These are phyloP conservation scores for Tenebrosternarchus preto DNA, from an alignment of 2,113 vertebrate species.

Conservation along the genomic window DNA sequence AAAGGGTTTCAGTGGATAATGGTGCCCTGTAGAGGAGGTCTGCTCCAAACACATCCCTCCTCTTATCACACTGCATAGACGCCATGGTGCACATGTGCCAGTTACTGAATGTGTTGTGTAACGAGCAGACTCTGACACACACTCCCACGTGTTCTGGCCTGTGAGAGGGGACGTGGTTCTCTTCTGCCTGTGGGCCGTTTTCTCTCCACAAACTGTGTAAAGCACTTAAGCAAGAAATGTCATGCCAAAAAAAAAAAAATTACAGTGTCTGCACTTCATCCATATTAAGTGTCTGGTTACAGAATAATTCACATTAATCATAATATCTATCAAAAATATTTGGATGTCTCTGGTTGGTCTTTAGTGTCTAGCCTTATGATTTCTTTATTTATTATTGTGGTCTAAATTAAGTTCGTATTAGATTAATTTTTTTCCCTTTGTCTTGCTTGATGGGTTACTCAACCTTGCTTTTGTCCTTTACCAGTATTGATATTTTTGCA, in stretches of 20 bases:
- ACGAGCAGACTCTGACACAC: slow-evolving; percentile 28
- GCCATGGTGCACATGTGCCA: slow-evolving; percentile 47
- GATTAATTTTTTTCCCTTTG: slow-evolving; percentile 28
- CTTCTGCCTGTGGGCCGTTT: slow-evolving; percentile 10
- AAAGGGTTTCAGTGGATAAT: neutral
- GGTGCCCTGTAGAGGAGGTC: slow-evolving; percentile 12
- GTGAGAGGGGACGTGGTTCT: slow-evolving; percentile 30
- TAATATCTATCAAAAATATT: slow-evolving; percentile 5
- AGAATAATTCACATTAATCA: slow-evolving; percentile 27
- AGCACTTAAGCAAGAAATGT: slow-evolving; percentile 46
- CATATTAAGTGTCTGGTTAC: slow-evolving; percentile 14
- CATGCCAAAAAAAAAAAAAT: slow-evolving; percentile 45
- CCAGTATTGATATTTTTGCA: slow-evolving; percentile 26
- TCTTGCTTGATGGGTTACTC: neutral
- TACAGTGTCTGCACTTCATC: slow-evolving; percentile 32
- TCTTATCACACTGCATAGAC: slow-evolving; percentile 29
- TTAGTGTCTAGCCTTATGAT: slow-evolving; percentile 59
- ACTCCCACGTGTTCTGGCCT: slow-evolving; percentile 31
- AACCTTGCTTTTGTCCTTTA: slow-evolving; percentile 16
- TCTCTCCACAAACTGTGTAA: neutral
- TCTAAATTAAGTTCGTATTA: slow-evolving; percentile 35
- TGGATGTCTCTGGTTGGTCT: slow-evolving; percentile 52
- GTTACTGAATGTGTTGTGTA: slow-evolving; percentile 56
- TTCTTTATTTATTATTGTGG: slow-evolving; percentile 31
- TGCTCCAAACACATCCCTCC: slow-evolving; percentile 13